These are phyloP conservation scores for Epizoanthus rinbou DNA, from an alignment of 92 coral and sea anemone genomes.

Conservation along the genomic window DNA sequence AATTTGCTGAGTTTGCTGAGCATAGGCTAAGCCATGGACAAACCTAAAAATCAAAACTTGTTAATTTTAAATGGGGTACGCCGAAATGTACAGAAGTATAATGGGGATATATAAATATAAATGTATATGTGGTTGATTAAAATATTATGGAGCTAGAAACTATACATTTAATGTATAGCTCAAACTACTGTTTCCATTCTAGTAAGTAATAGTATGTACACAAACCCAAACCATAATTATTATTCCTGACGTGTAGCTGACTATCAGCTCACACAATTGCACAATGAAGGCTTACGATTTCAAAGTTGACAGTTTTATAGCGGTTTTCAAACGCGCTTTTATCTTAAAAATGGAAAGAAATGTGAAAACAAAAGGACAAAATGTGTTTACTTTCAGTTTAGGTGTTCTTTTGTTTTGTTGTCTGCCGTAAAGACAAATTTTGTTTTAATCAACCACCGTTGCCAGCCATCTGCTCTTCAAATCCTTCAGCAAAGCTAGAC, in stretches of 20 bases:
- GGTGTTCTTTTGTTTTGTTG: neutral
- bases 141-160: too few relatives aligned
- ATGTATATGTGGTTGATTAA: too few relatives aligned
- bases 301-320: too few relatives aligned
- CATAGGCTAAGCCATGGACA: neutral
- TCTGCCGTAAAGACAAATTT: neutral
- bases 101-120: too few relatives aligned
- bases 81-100: too few relatives aligned
- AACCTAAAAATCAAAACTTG: slow-evolving; percentile 4
- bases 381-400: neutral
- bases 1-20: neutral
- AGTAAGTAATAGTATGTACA: neutral
- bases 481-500: neutral
- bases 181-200: neutral
- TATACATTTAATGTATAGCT: neutral
- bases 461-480: slow-evolving; percentile 8
- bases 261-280: neutral
- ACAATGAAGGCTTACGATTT: neutral
- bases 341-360: neutral
- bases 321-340: neutral
- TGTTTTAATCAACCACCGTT: neutral
- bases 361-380: slow-evolving; percentile 8
- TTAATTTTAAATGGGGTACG: neutral
- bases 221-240: neutral
- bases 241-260: too few relatives aligned